Conservation (phyloP, 1,140 invertebrate genomes). For the Hycleus phaleratus region DNA sequence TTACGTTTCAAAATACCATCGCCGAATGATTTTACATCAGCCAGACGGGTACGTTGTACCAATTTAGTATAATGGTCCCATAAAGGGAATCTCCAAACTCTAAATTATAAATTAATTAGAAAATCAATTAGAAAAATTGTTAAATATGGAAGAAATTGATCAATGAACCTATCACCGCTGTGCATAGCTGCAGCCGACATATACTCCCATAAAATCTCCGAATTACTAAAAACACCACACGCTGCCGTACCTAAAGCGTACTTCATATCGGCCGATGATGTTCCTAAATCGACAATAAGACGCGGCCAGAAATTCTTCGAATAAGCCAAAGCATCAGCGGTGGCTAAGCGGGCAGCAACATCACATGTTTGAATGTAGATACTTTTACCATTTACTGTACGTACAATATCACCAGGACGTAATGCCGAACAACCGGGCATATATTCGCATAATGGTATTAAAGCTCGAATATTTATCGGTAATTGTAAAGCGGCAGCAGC, state of each 20-base stretch:
- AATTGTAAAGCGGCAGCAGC: constrained; percentile 47
- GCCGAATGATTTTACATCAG: constrained; percentile 56
- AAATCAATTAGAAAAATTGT: no score
- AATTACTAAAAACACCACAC: constrained; percentile 52
- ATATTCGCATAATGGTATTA: constrained; percentile 57
- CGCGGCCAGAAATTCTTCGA: constrained; percentile 52
- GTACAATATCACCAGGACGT: constrained; percentile 59
- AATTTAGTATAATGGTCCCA: constrained; percentile 49
- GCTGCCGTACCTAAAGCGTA: constrained; percentile 49
- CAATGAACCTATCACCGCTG: constrained; percentile 46
- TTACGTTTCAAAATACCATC: constrained; percentile 23
- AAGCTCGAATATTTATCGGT: constrained; percentile 48
- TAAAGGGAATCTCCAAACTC: constrained; percentile 59
- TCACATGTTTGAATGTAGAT: constrained; percentile 60
- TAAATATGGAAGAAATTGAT: no score
- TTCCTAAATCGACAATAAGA: constrained; percentile 56
- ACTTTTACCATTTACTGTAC: constrained; percentile 56
- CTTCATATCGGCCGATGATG: constrained; percentile 52
- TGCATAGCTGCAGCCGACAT: constrained; percentile 46
- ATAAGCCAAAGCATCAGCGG: constrained; percentile 58
- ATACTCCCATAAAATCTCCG: constrained; percentile 45
- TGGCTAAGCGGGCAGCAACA: constrained; percentile 55
- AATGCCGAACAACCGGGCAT: constrained; percentile 54
- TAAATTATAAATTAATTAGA: not conserved
- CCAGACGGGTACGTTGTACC: constrained; percentile 28